Base-by-base conservation (phyloP, 2,888 invertebrate species). In the Brachyptera risi region DNA sequence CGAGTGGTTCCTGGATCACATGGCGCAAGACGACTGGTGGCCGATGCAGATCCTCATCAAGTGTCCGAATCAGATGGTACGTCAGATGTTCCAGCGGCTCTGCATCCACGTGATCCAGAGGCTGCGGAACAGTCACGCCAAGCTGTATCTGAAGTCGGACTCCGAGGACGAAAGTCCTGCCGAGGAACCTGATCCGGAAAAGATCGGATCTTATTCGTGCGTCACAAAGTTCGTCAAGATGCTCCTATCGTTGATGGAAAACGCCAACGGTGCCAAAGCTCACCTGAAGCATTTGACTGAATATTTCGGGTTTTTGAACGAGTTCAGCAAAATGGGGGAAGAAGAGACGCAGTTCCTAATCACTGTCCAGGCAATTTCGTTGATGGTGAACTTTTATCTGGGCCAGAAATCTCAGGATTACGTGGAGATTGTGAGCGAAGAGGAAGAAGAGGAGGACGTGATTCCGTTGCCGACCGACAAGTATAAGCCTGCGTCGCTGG, bases 1-100 rank as follows among this genome's bases (percentile, higher is more conserved):
- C 58, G 87, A 94, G 73, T 94, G 96, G 90, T 93, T 96, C 74
- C 78, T 96, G 58, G 88, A 92, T 64, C 90, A 92, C 72, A 95
- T 96, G 94, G 91, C 94, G 0, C 84, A 88, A 63, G 90, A 94
- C 72, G 92, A 93, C 49, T 94, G 94, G 90, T 96, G 96, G 95
- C 94, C 95, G 3, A 90, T 95, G 71, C 92, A 92, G 79, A 92
- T 93, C 70, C 81, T 96, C 72, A 88, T 96, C 73, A 94, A 94
- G 76, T 96, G 96, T 76, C 95, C 96, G 31, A 96, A 94, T 80
- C 95, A 96, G 77, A 94, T 95, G 87, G 95, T 96, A 63, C 83
- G 95, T 67, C 95, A 95, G 79, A 95, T 96, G 93, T 96, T 96
- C 79, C 95, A 95, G 77, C 83, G 96, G 70, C 83, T 96, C 69